Percentiles rank a stretch among this genome's conserved stretches.
phyloP scores from a whole-genome alignment of 1,140 invertebrate species.

The Xylocopa sonorina region DNA sequence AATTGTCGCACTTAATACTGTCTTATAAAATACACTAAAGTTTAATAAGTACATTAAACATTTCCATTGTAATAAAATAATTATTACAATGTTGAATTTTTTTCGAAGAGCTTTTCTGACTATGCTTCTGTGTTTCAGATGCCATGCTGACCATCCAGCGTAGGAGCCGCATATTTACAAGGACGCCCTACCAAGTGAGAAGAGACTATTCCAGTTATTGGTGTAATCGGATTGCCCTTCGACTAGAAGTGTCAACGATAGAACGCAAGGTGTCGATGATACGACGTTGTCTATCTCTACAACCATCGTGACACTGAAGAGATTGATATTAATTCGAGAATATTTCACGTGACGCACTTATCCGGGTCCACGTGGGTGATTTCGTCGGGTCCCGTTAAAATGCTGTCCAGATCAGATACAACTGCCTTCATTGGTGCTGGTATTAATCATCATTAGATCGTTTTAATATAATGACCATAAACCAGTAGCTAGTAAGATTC shows the following conservation, averaged over 20 bases:
- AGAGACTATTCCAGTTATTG: slow-evolving; percentile 1
- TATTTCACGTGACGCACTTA: background rate
- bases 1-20: background rate
- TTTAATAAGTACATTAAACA: too few species aligned
- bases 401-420: background rate
- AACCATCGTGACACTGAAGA: background rate
- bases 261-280: background rate
- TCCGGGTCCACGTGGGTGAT: background rate
- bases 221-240: slow-evolving; percentile 18
- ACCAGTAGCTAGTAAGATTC: background rate
- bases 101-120: background rate
- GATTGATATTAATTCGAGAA: slow-evolving; percentile 35
- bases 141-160: background rate
- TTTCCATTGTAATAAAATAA: background rate
- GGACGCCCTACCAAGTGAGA: background rate
- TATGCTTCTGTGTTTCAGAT: background rate
- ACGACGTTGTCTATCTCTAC: background rate
- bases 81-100: background rate
- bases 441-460: slow-evolving; percentile 30
- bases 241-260: background rate
- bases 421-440: background rate
- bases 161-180: background rate
- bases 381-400: slow-evolving; percentile 10
- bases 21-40: too few species aligned
- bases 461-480: slow-evolving; percentile 3